Evolutionary conservation across 2,888 invertebrate species (phyloP).

Genomic region (Conops quadrifasciatus): DNA sequence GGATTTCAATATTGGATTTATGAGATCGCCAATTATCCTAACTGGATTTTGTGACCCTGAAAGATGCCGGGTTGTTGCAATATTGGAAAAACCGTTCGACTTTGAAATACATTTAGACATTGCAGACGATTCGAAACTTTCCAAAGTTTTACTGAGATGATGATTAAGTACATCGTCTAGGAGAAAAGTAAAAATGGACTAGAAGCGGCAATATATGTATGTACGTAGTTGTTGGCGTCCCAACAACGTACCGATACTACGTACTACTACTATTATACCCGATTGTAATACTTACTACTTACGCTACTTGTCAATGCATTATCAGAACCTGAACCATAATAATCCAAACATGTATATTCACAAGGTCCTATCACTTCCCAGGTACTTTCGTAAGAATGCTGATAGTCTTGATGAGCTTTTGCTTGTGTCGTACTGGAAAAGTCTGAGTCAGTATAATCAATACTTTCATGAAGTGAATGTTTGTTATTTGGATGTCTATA

Average conservation of each 20-base stretch:
- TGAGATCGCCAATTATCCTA: neutral
- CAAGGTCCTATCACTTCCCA: neutral
- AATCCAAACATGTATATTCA: neutral
- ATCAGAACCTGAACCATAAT: neutral
- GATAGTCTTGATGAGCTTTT: neutral
- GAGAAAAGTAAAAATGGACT: neutral
- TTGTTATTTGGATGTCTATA: conserved; percentile 54
- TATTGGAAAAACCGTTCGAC: neutral
- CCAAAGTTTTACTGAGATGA: conserved; percentile 52
- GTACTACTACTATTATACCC: no score
- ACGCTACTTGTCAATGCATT: neutral
- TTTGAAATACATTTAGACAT: conserved; percentile 44
- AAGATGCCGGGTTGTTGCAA: no score
- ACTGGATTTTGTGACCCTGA: neutral
- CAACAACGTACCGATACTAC: no score
- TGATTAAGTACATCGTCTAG: conserved; percentile 57
- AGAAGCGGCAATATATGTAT: neutral
- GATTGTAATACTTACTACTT: neutral
- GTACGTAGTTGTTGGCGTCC: no score
- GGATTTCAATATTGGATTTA: conserved; percentile 58
- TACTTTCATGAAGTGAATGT: neutral
- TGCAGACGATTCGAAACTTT: conserved; percentile 50
- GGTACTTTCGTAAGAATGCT: neutral
- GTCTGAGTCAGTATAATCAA: neutral
- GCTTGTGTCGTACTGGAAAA: neutral